phyloP scores from a whole-genome alignment of 1,140 invertebrate genomes.

The Drosophila melanogaster region DNA sequence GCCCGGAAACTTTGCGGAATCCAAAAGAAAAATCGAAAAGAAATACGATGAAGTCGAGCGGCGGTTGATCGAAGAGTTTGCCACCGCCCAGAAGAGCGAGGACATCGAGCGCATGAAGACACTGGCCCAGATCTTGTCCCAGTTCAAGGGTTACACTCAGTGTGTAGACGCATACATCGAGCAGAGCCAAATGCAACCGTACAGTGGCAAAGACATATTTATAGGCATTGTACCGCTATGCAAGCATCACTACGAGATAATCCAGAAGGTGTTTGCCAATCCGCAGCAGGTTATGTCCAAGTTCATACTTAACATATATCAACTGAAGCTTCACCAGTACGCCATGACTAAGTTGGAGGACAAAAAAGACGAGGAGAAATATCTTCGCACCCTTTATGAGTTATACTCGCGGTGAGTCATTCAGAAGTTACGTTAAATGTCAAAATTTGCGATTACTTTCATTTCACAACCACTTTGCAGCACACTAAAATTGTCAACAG shows the following conservation, averaged over 20 bases:
- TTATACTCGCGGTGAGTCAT: constrained; percentile 90
- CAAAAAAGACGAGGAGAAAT: constrained; percentile 91
- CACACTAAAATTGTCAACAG: constrained; percentile 90
- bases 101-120: constrained; percentile 96
- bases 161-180: constrained; percentile 99
- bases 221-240: constrained; percentile 95
- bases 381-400: constrained; percentile 94
- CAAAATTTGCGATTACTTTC: constrained; percentile 1
- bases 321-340: constrained; percentile 95
- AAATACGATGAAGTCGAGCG: constrained; percentile 98
- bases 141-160: constrained; percentile 98
- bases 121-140: constrained; percentile 94
- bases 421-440: background rate
- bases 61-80: constrained; percentile 97
- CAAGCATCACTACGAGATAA: constrained; percentile 94
- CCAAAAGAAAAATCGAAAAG: constrained; percentile 94
- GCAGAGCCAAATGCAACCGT: constrained; percentile 93
- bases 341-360: constrained; percentile 92
- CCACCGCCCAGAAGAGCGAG: constrained; percentile 92
- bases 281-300: constrained; percentile 99
- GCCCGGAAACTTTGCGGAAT: constrained; percentile 93
- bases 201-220: constrained; percentile 94
- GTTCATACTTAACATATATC: constrained; percentile 98
- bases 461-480: constrained; percentile 71
- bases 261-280: constrained; percentile 97